A percentile compares a stretch with the other conserved stretches of the same genome.
These are phyloP conservation scores for Pteruthius melanotis DNA, from an alignment of 2,113 vertebrate species.

Conservation along the genomic window DNA sequence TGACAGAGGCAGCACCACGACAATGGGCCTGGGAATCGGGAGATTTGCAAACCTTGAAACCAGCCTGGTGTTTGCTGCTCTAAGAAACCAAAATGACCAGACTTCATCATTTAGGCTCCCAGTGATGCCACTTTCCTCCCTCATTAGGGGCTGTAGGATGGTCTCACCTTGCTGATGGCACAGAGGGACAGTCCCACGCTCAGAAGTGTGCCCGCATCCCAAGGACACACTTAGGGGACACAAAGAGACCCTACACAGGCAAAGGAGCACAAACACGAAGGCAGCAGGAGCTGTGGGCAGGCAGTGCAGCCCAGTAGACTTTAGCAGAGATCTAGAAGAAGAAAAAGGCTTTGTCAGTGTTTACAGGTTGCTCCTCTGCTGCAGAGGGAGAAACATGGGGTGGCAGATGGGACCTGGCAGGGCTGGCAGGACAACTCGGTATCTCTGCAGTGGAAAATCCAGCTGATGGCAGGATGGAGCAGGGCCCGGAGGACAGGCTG, in stretches of 20 bases:
- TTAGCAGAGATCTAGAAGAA: neutral
- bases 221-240: neutral
- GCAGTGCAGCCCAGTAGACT: neutral
- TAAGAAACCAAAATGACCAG: neutral
- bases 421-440: neutral
- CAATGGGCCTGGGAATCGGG: neutral
- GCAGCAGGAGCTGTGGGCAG: neutral
- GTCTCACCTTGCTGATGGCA: neutral
- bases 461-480: neutral
- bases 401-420: neutral
- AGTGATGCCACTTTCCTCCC: neutral
- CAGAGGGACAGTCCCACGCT: neutral
- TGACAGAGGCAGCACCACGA: neutral
- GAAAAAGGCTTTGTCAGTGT: neutral
- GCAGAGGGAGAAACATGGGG: neutral
- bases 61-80: neutral
- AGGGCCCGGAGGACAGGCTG: neutral
- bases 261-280: neutral
- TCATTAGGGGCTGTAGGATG: neutral
- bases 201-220: neutral
- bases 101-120: neutral
- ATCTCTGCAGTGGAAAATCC: neutral
- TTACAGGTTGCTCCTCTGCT: neutral
- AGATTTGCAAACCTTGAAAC: neutral
- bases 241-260: accelerated